Conservation (phyloP, 2,113 vertebrate genomes). For the Balaeniceps rex region DNA sequence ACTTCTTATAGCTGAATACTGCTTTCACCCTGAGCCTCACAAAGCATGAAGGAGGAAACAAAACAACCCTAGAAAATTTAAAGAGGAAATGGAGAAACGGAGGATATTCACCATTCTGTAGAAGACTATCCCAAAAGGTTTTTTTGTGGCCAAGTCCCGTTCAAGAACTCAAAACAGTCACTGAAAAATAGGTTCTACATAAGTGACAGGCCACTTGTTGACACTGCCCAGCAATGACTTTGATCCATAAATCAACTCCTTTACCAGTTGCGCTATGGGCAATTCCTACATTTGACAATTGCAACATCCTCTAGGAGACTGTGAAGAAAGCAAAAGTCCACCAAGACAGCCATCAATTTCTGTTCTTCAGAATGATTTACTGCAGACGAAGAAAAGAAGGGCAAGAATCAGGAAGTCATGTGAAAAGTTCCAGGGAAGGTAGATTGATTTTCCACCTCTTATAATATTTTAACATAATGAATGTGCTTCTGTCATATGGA, state of each 20-base stretch:
- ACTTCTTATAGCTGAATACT: neutral
- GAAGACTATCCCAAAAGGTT: neutral
- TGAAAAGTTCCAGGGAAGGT: neutral
- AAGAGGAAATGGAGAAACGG: neutral
- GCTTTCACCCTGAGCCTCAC: neutral
- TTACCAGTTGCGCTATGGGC: neutral
- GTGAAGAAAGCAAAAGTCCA: neutral
- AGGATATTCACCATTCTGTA: neutral
- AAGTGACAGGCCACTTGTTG: neutral
- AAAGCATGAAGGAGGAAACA: neutral
- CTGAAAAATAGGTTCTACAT: neutral
- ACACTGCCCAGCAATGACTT: neutral
- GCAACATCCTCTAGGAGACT: neutral
- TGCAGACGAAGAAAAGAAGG: neutral
- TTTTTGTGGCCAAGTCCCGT: neutral
- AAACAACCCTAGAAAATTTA: neutral
- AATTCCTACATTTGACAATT: neutral
- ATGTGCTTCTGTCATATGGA: neutral
- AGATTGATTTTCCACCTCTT: neutral
- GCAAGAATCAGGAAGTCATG: neutral
- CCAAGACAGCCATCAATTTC: neutral
- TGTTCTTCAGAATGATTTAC: neutral
- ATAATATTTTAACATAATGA: neutral
- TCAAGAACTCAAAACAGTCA: neutral
- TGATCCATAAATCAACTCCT: neutral